Base-by-base conservation (phyloP, 1,140 invertebrate species). In the Meloidogyne floridensis region DNA sequence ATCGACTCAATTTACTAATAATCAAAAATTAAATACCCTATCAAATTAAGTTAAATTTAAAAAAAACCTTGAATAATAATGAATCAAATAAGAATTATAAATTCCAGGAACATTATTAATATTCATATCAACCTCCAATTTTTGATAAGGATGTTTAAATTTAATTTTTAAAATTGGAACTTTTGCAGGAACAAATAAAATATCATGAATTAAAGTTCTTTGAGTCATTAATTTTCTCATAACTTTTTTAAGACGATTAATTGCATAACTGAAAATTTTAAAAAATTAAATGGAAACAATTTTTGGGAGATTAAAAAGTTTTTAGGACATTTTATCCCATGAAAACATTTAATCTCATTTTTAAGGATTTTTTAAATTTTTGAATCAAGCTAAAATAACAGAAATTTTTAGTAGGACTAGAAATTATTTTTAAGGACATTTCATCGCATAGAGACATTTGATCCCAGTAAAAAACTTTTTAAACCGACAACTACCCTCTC, bases 71-170 rank as follows among this genome's bases (percentile, higher is more conserved):
- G 86, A 81, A 78, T 86, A 86, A 73, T 86, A 83, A 74, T 86
- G 86, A 15, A 86, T 80, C 4, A 86, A 54, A 77, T 85, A 77
- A 13, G 86, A 87, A 59, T 86, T 86, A 20, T 82, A 78, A 11
- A 86, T 81, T 43, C 86, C 86, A 20, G 86, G 81, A 69, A 78
- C 72, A 59, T 86, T 86, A 75, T 86, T 86, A 6, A 85, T 73
- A 77, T 86, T 86, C 4, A 86, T 20, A 77, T 86, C 86, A 13
- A 86, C 82, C 75, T 86, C 81, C 53, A 86, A 74, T 18, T 70
- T 72, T 11, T 59, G 20, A 74, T 84, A 85, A 4, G 74, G 84
- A 13, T 73, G 72, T 18, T 77, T 51, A 72, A 85, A 86, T 42
- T 75, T 51, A 47, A 86, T 56, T 47, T 80, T 75, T 4, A 86